Conservation (phyloP, 2,797 vertebrate species). For the Sitta carolinensis region DNA sequence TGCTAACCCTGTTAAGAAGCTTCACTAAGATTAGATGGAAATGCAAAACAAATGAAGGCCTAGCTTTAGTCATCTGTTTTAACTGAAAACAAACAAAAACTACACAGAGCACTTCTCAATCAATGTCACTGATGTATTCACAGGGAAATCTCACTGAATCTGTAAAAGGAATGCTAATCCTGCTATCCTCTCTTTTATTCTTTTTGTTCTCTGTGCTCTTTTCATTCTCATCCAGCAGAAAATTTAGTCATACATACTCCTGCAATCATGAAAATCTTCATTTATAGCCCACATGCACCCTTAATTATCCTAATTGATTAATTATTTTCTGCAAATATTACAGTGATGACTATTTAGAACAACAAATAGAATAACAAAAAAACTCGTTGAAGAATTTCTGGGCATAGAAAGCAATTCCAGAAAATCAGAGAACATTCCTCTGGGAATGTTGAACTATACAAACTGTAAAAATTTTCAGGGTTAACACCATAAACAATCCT, state of each 20-base stretch:
- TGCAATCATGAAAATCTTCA: neutral
- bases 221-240: neutral
- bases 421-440: neutral
- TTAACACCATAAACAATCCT: neutral
- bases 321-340: neutral
- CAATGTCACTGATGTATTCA: neutral
- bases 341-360: neutral
- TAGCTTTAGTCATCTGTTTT: neutral
- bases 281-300: neutral
- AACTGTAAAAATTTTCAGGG: neutral
- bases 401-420: neutral
- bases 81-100: neutral
- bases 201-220: neutral
- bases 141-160: neutral
- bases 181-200: neutral
- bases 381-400: neutral
- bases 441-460: neutral
- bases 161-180: neutral
- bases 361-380: neutral
- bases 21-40: neutral
- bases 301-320: slow-evolving; percentile 1
- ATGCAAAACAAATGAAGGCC: neutral
- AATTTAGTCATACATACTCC: neutral
- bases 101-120: neutral
- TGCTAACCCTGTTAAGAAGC: neutral